Evolutionary conservation across 2,797 vertebrate species (phyloP), one percentile per base, ranked within the genome.

Genomic region (Hypotaenidia okinawae): DNA sequence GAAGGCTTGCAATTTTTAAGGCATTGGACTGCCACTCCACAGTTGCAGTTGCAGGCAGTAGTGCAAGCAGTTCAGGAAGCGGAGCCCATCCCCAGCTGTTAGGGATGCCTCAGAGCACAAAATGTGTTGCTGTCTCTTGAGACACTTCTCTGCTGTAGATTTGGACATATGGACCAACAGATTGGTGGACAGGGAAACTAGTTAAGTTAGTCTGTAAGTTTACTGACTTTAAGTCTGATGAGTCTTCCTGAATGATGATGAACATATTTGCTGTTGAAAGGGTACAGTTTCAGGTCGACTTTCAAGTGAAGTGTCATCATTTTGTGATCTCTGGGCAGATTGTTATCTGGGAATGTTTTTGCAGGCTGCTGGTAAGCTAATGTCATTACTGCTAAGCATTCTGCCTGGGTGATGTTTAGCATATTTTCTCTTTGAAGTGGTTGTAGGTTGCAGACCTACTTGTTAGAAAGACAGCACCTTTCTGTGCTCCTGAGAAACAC

Each of bases 151-250:
- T 76, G 72, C 67, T 61, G 23, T 43, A 55, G 66, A 61, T 81
- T 79, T 90, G 88, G 67, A 84, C 72, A 45, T 84, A 91, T 30
- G 91, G 79, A 70, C 32, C 51, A 94, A 89, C 68, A 87, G 75
- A 87, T 24, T 92, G 95, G 72, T 79, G 73, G 87, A 93, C 39
- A 72, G 66, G 22, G 41, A 90, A 91, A 70, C 22, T 64, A 67
- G 69, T 78, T 84, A 67, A 84, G n/a, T 82, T 52, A 84, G 54
- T 52, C 64, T 94, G 45, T 57, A 94, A 66, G 67, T 66, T 76
- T 93, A 52, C 39, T 84, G 91, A 45, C 49, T 13, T 35, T 47
- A 75, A 52, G 15, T 62, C 47, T 23, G 67, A 64, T 52, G 30
- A 59, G 22, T 41, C 84, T 89, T 85, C 73, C 84, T 70, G n/a